A percentile compares a stretch with the other conserved stretches of the same genome.
Evolutionary conservation across 2,888 invertebrate genomes (phyloP).

Genomic region (Cactoblastis cactorum): DNA sequence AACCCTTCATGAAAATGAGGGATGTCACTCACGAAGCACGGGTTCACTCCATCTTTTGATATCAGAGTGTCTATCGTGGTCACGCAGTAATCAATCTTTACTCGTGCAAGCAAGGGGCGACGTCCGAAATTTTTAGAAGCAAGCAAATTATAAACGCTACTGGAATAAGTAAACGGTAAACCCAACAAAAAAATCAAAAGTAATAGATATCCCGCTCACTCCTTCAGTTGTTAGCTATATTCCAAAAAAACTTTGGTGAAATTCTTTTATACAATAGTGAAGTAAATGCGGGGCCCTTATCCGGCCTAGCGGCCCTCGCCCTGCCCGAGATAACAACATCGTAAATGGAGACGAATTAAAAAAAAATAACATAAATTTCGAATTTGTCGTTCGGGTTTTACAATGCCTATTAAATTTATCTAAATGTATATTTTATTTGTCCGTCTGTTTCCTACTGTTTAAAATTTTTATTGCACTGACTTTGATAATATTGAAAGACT

Average conservation of each 20-base stretch:
- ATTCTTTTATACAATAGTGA: too few species aligned
- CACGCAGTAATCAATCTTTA: too few species aligned
- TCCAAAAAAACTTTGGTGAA: too few species aligned
- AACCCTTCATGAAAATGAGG: not conserved
- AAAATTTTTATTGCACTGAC: slow-evolving; percentile 47
- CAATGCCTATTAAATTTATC: slow-evolving; percentile 58
- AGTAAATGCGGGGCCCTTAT: not conserved
- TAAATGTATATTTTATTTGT: slow-evolving; percentile 55
- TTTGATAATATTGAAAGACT: slow-evolving; percentile 20
- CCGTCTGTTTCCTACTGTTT: slow-evolving; percentile 54
- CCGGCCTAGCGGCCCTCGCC: slow-evolving; percentile 5
- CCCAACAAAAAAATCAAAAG: too few species aligned
- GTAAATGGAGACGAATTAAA: slow-evolving; percentile 37
- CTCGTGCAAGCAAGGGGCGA: too few species aligned
- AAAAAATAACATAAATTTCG: slow-evolving; percentile 28
- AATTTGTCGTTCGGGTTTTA: slow-evolving; percentile 48
- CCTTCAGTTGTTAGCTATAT: too few species aligned
- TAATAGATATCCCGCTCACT: too few species aligned
- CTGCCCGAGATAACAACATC: slow-evolving; percentile 33
- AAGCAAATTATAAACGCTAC: too few species aligned
- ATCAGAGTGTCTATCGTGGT: too few species aligned
- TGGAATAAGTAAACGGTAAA: too few species aligned
- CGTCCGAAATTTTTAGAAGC: too few species aligned
- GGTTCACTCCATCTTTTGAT: too few species aligned
- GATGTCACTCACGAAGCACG: not conserved